A percentile compares a stretch with the other conserved stretches of the same genome.
phyloP scores from a whole-genome alignment of 1,140 invertebrate species.

The Gonatopus flavifemur region DNA sequence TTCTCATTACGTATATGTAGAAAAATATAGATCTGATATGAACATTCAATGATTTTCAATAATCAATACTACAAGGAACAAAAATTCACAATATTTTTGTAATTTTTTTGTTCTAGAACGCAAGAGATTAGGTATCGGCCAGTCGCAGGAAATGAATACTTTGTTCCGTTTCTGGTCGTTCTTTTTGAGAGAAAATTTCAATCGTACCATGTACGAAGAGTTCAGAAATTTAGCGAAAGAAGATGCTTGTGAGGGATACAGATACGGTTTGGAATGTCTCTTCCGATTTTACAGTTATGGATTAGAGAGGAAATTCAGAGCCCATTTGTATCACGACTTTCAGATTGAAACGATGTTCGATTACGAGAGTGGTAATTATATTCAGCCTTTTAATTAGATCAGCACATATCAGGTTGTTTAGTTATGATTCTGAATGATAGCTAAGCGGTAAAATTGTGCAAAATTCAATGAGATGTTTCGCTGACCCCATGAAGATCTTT shows the following conservation, averaged over 20 bases:
- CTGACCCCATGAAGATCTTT: conserved; percentile 11
- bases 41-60: background rate
- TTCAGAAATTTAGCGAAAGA: conserved; percentile 89
- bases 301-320: conserved; percentile 91
- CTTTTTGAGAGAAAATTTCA: conserved; percentile 98
- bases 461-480: conserved; percentile 24
- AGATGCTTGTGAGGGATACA: conserved; percentile 87
- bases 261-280: conserved; percentile 92
- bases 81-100: too few species aligned
- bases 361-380: conserved; percentile 76
- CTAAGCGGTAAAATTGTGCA: conserved; percentile 25
- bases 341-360: conserved; percentile 91
- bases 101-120: conserved; percentile 68
- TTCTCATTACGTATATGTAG: conserved; percentile 20
- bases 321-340: conserved; percentile 93
- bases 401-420: conserved; percentile 25
- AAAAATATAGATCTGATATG: conserved; percentile 34
- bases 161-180: conserved; percentile 99
- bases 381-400: background rate
- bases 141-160: conserved; percentile 96
- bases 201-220: conserved; percentile 97
- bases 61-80: too few species aligned
- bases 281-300: conserved; percentile 99
- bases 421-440: background rate
- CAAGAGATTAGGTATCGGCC: conserved; percentile 87